Base-by-base conservation (phyloP, 2,888 invertebrate genomes). In the Drosophila robusta region DNA sequence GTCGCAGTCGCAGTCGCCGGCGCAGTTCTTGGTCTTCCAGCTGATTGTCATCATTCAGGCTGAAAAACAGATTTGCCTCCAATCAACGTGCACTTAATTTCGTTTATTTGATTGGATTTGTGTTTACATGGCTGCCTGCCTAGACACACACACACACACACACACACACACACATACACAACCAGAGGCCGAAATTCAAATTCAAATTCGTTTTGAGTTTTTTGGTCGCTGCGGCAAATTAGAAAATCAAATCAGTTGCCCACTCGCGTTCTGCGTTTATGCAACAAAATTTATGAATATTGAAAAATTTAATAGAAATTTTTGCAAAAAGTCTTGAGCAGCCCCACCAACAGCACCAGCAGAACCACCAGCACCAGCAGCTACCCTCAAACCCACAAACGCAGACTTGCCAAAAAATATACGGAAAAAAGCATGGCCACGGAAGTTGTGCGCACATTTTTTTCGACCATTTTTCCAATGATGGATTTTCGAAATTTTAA, bases 401-500 rank as follows among this genome's bases (percentile, higher is more conserved):
- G 18, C 18, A 57, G 45, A 36, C 34, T 65, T 64, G 55, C 69
- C 68, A 65, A 74, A 70, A 70, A 66, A 41, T 26, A 57, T 50
- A 52, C 12, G 29, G 29, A 18, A 62, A 77, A 73, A 83, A 87
- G 87, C 77, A 89, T 88, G 88, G 89, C 73, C 70, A 69, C 89
- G 79, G 78, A 81, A 90, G 79, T 83, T 77, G 77, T 78, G 75
- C 76, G 74, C 75, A 60, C 61, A 66, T 60, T 66, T 81, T 78
- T 80, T 83, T 81, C 89, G 60, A 78, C 89, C 89, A 90, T 86
- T 90, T 85, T 90, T 90, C 90, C 89, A 90, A 89, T 90, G 89
- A 90, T 90, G 90, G 90, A 90, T 90, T 90, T 90, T 89, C 84
- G 88, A 91, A 91, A 90, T 89, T 90, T 91, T 91, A 90, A 90